phyloP scores from a whole-genome alignment of 2,797 vertebrate genomes.

The Betta splendens region DNA sequence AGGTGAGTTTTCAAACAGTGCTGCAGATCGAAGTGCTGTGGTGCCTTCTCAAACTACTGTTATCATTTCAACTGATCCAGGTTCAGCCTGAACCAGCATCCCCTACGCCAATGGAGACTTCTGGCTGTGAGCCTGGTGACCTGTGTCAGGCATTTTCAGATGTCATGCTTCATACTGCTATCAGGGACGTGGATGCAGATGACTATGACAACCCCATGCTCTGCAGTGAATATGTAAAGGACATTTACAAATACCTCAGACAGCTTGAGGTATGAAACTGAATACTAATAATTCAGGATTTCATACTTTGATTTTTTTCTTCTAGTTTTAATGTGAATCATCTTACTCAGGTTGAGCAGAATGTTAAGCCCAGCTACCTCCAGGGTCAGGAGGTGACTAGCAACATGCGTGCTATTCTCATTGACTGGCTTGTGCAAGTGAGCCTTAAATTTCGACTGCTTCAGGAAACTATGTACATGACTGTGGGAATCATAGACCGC shows the following conservation, averaged over 20 bases:
- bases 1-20: slow-evolving; percentile 57
- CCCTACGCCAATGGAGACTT: slow-evolving; percentile 80
- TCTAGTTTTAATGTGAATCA: neutral
- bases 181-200: slow-evolving; percentile 84
- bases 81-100: slow-evolving; percentile 67
- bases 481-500: slow-evolving; percentile 85
- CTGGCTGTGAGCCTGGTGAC: slow-evolving; percentile 72
- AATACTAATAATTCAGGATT: too few species aligned
- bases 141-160: slow-evolving; percentile 86
- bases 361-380: slow-evolving; percentile 80
- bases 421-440: slow-evolving; percentile 91
- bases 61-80: slow-evolving; percentile 25
- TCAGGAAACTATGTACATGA: slow-evolving; percentile 91
- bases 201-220: slow-evolving; percentile 84
- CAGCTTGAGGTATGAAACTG: slow-evolving; percentile 82
- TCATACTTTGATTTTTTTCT: too few species aligned
- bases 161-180: slow-evolving; percentile 77
- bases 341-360: slow-evolving; percentile 68
- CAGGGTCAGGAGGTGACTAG: slow-evolving; percentile 82
- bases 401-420: slow-evolving; percentile 86
- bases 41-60: neutral
- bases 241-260: slow-evolving; percentile 88
- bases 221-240: slow-evolving; percentile 87
- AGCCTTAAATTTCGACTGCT: slow-evolving; percentile 85
- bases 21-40: too few species aligned